These are phyloP conservation scores for Adelges cooleyi DNA, from an alignment of 1,140 invertebrate genomes.

Conservation along the genomic window DNA sequence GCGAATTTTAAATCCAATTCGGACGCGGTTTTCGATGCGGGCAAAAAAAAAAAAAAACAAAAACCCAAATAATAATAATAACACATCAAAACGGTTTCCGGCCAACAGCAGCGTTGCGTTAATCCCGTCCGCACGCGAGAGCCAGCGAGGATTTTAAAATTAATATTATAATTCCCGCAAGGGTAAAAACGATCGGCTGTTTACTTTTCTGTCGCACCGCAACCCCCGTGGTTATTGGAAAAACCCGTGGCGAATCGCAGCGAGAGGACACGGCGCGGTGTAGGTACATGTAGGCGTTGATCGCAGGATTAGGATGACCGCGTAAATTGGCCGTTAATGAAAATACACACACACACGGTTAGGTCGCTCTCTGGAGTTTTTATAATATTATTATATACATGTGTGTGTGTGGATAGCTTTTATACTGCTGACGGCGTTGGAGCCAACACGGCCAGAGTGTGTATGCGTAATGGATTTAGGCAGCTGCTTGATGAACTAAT, in stretches of 20 bases:
- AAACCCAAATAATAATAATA: background rate
- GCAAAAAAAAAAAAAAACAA: background rate
- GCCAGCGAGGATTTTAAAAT: conserved; percentile 21
- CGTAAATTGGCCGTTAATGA: conserved; percentile 21
- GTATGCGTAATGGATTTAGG: too few species aligned
- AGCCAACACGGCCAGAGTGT: too few species aligned
- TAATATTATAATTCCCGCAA: conserved; percentile 7
- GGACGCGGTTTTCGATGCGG: background rate
- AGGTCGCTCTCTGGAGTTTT: too few species aligned
- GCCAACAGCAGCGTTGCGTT: background rate
- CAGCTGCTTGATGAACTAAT: too few species aligned
- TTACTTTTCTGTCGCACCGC: conserved; percentile 15
- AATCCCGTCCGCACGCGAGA: background rate
- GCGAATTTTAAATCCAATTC: conserved; percentile 19
- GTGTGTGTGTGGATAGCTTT: too few species aligned
- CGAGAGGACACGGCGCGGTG: background rate
- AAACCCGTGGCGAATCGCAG: conserved; percentile 10
- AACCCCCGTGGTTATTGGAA: background rate
- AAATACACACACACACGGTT: too few species aligned
- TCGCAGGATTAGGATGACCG: conserved; percentile 9
- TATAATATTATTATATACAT: too few species aligned
- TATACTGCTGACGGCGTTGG: too few species aligned
- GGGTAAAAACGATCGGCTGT: conserved; percentile 20
- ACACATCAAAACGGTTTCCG: background rate
- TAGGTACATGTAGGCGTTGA: background rate